Base-by-base conservation (phyloP, 2,113 vertebrate genomes). In the Chloroceryle aenea region DNA sequence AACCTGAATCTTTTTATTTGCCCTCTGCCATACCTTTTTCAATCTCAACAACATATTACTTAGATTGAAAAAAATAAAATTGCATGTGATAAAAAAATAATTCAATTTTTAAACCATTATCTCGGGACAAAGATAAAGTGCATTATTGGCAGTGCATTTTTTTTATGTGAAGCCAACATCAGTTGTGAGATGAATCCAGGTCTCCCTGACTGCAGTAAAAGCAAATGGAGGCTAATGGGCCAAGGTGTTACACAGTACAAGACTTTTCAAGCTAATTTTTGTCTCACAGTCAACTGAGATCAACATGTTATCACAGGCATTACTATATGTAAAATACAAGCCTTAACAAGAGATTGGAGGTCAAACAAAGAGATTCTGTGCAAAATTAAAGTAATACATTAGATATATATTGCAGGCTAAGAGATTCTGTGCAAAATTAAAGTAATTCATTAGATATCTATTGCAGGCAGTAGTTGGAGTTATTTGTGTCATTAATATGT, bases 21-120 rank as follows among this genome's bases (percentile, higher is more conserved):
- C 47, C 25, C 17, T 88, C 16, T 53, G 32, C 29, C 61, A 17
- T 23, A 59, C 21, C 29, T 79, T 91, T 91, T 94, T 92, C 73
- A 82, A 17, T 90, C 19, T 93, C 77, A 92, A 63, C 69, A 94
- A 89, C 40, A 11, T 50, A 45, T 32, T 67, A 40, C 40, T 85
- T 85, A 27, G 16, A 89, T 5, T 48, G 43, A 79, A 22, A 93
- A 79, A 25, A 93, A 82, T 75, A 92, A 80, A 94, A 95, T 27
- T 86, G n/a, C 12, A 63, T 75, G 16, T 32, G 22, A 76, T 74
- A 63, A 79, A 73, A 50, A 61, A 48, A 91, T 58, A 93, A 48
- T 84, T 83, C 61, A 9, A 59, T 85, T 96, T 95, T 93, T 75
- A 89, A 93, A 77, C 40, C 45, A 43, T 93, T 89, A 64, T 84